These are phyloP conservation scores for Sinhomidia bicolor DNA, from an alignment of 2,888 invertebrate species.

Conservation along the genomic window DNA sequence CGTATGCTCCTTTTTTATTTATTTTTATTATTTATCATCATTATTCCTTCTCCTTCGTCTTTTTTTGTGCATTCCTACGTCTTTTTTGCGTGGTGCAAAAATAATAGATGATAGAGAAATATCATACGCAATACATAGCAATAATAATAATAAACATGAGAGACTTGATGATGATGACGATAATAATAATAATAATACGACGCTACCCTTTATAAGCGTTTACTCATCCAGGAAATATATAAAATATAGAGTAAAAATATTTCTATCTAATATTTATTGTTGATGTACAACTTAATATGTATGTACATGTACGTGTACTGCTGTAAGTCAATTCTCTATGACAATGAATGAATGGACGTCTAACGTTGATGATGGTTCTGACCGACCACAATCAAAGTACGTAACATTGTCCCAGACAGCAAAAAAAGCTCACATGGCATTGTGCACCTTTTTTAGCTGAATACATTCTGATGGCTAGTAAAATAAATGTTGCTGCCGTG, in stretches of 20 bases:
- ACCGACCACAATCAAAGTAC: constrained; percentile 40
- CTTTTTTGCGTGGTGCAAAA: neutral
- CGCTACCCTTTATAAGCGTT: neutral
- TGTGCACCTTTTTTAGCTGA: constrained; percentile 19
- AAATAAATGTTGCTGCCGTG: no score
- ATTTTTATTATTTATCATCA: neutral
- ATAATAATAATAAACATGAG: neutral
- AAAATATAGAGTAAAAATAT: constrained; percentile 4
- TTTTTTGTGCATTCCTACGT: neutral
- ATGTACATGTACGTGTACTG: no score
- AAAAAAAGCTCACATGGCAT: constrained; percentile 17
- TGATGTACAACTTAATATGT: neutral
- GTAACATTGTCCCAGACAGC: constrained; percentile 26
- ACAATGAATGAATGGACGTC: neutral
- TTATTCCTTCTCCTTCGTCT: neutral
- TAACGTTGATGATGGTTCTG: neutral
- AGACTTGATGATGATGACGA: constrained; percentile 14
- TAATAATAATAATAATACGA: neutral
- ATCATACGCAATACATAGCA: neutral
- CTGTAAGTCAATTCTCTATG: neutral
- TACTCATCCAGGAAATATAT: constrained; percentile 63
- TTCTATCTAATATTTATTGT: constrained; percentile 7
- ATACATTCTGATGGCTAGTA: neutral
- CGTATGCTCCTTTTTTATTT: neutral
- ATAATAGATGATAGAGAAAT: neutral